A percentile compares a stretch with the other conserved stretches of the same genome.
Evolutionary conservation across 2,113 vertebrate species (phyloP).

Genomic region (Pluvialis apricaria): DNA sequence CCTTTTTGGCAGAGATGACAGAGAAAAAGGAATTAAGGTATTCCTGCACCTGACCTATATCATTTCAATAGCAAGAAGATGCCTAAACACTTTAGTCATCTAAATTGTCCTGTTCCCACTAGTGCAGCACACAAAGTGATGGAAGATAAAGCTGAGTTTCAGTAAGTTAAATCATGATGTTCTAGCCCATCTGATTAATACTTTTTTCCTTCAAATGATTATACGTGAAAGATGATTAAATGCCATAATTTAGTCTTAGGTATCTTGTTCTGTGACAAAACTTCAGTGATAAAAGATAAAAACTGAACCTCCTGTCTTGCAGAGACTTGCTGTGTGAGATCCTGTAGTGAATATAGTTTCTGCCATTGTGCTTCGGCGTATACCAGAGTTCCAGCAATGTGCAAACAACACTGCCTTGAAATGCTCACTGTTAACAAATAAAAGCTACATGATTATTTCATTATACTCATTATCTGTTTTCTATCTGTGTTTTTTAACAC

Average conservation of each 20-base stretch:
- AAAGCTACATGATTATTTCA: background rate
- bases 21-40: background rate
- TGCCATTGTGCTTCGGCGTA: rapidly evolving
- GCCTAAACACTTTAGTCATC: background rate
- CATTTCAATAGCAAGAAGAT: background rate
- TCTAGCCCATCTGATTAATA: background rate
- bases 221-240: background rate
- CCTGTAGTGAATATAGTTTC: background rate
- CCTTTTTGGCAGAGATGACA: background rate
- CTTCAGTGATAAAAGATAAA: background rate
- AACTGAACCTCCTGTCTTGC: background rate
- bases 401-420: background rate
- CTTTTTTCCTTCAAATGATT: background rate
- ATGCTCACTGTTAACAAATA: background rate
- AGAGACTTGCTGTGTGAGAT: background rate
- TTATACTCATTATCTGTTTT: background rate
- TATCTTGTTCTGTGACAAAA: background rate
- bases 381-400: background rate
- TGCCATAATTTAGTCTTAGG: background rate
- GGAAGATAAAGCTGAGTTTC: background rate
- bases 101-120: background rate
- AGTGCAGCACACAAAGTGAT: background rate
- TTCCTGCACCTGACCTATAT: background rate
- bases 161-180: background rate
- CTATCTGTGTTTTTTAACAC: background rate